Base-by-base conservation (phyloP, 2,113 vertebrate species). In the Onychostoma macrolepis region DNA sequence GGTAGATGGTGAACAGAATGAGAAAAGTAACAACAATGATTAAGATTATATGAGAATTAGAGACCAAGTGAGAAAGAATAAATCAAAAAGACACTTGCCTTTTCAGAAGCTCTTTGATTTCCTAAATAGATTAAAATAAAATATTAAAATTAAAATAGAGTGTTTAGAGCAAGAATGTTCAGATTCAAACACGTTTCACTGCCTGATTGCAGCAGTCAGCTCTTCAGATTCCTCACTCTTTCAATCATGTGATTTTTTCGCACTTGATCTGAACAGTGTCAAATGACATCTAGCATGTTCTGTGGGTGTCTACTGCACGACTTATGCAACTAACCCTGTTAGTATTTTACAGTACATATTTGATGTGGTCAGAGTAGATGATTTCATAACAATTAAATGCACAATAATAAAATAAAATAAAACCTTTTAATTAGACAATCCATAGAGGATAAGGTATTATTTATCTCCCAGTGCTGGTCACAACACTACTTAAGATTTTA, bases 101-200 rank as follows among this genome's bases (percentile, higher is more conserved):
- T 94, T 95, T 94, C 78, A 93, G 69, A 45, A 95, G 93, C 71
- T 94, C 95, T 92, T 94, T 93, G 89, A 95, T 95, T 86, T 95
- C 95, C 95, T 95, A 87, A 67, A 93, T 89, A 53, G 71, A 92
- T 13, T 87, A 33, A 90, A 88, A n/a, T n/a, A n/a, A n/a, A n/a
- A n/a, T n/a, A n/a, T n/a, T n/a, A n/a, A n/a, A n/a, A n/a, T n/a
- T n/a, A 36, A 13, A 58, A 82, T 28, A 79, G 9, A 53, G 7
- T 88, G 19, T 80, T 65, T 79, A 26, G 58, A 28, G 28, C n/a
- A 67, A 38, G 38, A 83, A 24, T 6, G 4, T 33, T 50, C 15
- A 38, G 17, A 85, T 72, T 71, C 3, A 69, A 45, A 19, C 43
- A 43, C 30, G n/a, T 30, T 88, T 85, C 43, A 61, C 56, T 81